A percentile compares a stretch with the other conserved stretches of the same genome.
Evolutionary conservation across 1,140 invertebrate species (phyloP).

Genomic region (Psilanteris sp.): DNA sequence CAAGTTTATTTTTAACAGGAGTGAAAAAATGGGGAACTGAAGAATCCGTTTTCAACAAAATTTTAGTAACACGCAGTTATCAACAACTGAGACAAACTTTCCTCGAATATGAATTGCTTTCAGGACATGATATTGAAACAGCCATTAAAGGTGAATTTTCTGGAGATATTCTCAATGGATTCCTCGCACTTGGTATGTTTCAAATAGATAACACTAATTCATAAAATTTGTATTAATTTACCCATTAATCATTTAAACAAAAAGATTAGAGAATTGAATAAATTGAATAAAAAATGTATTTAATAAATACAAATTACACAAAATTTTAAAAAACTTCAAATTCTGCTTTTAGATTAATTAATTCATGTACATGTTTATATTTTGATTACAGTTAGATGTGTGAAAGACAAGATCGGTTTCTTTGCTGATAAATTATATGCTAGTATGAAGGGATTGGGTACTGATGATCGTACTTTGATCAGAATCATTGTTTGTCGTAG

Average conservation of each 20-base stretch:
- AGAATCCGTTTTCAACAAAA: constrained; percentile 91
- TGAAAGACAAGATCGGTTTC: constrained; percentile 94
- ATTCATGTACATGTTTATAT: not conserved
- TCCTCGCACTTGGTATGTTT: constrained; percentile 83
- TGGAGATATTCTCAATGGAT: constrained; percentile 83
- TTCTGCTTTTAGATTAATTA: not conserved
- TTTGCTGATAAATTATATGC: constrained; percentile 95
- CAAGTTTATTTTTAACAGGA: no score
- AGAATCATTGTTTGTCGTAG: constrained; percentile 93
- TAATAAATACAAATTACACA: no score
- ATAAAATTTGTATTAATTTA: no score
- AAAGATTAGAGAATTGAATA: no score
- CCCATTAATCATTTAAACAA: no score
- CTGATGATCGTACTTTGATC: constrained; percentile 93
- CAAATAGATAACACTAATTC: constrained; percentile 6
- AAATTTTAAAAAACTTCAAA: not conserved
- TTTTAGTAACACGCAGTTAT: constrained; percentile 88
- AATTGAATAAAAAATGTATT: no score
- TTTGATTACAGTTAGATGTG: constrained; percentile 78
- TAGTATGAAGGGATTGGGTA: constrained; percentile 93
- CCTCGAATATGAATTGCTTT: constrained; percentile 86
- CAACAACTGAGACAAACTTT: constrained; percentile 91
- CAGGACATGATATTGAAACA: constrained; percentile 90
- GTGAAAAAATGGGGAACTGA: constrained; percentile 95
- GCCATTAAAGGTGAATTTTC: constrained; percentile 87